Percentiles rank a stretch among this genome's conserved stretches.
Conservation (phyloP, 2,888 invertebrate species). For the Drosophila mettleri region DNA sequence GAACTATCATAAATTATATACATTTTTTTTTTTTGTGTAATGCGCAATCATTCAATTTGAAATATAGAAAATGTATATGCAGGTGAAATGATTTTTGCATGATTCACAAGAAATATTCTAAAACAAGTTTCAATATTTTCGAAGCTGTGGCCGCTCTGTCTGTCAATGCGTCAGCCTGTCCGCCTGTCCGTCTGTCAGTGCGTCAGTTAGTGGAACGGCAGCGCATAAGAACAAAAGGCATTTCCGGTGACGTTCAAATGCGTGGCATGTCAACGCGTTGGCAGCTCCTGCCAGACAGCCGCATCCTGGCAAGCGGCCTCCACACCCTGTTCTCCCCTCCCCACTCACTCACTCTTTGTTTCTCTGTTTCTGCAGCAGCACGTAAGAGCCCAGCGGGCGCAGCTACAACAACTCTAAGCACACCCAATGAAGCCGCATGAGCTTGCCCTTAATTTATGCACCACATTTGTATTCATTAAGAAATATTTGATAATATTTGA, state of each 20-base stretch:
- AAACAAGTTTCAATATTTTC: constrained; percentile 26
- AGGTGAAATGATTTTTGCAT: constrained; percentile 52
- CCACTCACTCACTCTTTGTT: constrained; percentile 28
- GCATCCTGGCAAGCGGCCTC: constrained; percentile 62
- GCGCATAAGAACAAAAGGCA: constrained; percentile 37
- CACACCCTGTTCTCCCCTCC: not conserved
- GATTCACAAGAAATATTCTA: constrained; percentile 44
- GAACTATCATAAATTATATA: constrained; percentile 69
- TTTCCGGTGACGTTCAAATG: constrained; percentile 81
- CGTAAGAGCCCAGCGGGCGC: constrained; percentile 45
- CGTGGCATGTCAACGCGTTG: constrained; percentile 75
- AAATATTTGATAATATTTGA: not conserved
- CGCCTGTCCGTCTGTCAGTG: constrained; percentile 40
- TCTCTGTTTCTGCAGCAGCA: constrained; percentile 47
- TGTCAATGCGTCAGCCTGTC: constrained; percentile 42
- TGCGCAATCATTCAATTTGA: constrained; percentile 61
- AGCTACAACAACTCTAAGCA: constrained; percentile 20
- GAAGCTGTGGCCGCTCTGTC: constrained; percentile 20
- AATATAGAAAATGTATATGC: constrained; percentile 12
- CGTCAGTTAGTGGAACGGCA: constrained; percentile 33
- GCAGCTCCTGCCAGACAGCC: constrained; percentile 74
- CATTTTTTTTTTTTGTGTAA: no score
- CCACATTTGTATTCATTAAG: constrained; percentile 5
- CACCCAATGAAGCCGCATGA: constrained; percentile 23
- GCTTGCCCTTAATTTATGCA: constrained; percentile 26